These are phyloP conservation scores for Scaptomyza tumidula DNA, from an alignment of 2,888 invertebrate species.

Conservation along the genomic window DNA sequence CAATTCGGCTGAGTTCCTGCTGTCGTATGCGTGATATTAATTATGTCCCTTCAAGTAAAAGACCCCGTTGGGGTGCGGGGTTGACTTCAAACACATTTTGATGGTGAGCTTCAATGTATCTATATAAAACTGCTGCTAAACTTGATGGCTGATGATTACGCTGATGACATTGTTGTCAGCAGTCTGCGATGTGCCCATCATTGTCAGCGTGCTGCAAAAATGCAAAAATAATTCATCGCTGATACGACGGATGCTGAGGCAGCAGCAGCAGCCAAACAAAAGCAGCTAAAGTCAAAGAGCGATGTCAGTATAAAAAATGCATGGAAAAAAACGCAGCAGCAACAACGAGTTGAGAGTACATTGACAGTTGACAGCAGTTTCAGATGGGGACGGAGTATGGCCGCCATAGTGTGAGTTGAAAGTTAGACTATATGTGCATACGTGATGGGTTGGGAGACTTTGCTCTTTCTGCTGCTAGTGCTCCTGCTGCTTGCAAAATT, in stretches of 20 bases:
- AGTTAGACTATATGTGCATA: constrained; percentile 39
- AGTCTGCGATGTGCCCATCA: constrained; percentile 43
- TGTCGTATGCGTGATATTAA: constrained; percentile 64
- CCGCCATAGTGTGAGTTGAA: constrained; percentile 6
- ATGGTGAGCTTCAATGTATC: background rate
- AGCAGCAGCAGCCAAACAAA: constrained; percentile 60
- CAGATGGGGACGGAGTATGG: background rate
- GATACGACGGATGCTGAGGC: constrained; percentile 47
- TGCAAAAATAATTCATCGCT: constrained; percentile 66
- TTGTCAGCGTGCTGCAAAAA: constrained; percentile 53
- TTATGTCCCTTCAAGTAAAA: constrained; percentile 40
- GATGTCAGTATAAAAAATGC: constrained; percentile 75
- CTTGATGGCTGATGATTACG: constrained; percentile 68
- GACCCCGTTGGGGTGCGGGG: background rate
- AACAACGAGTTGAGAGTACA: constrained; percentile 60
- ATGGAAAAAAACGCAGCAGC: constrained; percentile 59
- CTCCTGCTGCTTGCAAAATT: constrained; percentile 62
- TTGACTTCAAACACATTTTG: constrained; percentile 48
- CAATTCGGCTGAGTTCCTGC: constrained; percentile 10
- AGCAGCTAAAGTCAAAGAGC: constrained; percentile 73
- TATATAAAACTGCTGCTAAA: constrained; percentile 45
- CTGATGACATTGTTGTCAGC: constrained; percentile 73
- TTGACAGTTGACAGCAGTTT: constrained; percentile 75
- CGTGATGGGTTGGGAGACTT: constrained; percentile 24
- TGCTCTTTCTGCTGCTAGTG: constrained; percentile 14